phyloP scores from a whole-genome alignment of 2,113 vertebrate genomes.

The Xerus inauris region DNA sequence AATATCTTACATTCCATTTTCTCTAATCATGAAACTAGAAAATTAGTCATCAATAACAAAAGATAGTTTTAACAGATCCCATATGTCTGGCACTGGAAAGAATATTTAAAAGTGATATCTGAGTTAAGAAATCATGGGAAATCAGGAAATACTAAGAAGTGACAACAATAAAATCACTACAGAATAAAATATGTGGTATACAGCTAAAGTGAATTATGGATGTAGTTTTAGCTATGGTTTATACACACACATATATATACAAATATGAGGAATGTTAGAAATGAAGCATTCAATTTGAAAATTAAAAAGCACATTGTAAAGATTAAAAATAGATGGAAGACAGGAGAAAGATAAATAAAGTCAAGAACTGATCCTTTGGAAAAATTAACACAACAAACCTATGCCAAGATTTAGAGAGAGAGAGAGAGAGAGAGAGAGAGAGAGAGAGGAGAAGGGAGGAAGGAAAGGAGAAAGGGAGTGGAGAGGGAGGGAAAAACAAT shows the following conservation, averaged over 20 bases:
- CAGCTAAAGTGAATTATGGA: neutral
- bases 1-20: neutral
- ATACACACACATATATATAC: neutral
- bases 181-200: neutral
- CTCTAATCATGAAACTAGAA: neutral
- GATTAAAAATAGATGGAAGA: neutral
- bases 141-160: neutral
- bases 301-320: neutral
- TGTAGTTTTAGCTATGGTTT: neutral
- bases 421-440: neutral
- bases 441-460: no score
- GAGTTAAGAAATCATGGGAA: neutral
- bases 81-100: neutral
- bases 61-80: neutral
- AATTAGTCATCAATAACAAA: neutral
- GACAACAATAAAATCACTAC: neutral
- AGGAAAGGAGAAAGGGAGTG: no score
- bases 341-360: neutral
- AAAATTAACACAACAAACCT: neutral
- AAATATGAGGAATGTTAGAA: neutral
- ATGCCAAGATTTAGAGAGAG: neutral
- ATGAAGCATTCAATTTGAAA: neutral
- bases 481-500: neutral
- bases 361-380: neutral
- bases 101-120: neutral